Evolutionary conservation across 2,113 vertebrate genomes (phyloP).

Genomic region (Ascaphus truei): DNA sequence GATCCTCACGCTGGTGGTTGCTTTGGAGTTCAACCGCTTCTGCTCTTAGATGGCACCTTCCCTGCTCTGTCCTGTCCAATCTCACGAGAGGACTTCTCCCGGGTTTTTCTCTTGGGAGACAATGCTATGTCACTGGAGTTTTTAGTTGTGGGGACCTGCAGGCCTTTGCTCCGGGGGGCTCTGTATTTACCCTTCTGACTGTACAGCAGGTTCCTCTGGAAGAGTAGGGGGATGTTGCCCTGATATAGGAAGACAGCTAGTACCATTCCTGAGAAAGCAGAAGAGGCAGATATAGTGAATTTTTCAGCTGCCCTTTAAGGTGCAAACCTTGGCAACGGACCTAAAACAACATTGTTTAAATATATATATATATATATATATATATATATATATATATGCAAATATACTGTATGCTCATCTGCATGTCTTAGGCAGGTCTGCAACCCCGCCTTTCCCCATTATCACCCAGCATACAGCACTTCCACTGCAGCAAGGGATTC

Average conservation of each 20-base stretch:
- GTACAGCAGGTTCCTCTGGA: slow-evolving; percentile 81
- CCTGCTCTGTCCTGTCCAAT: background rate
- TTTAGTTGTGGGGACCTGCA: fast-evolving
- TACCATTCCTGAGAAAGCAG: slow-evolving; percentile 68
- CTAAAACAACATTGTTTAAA: no score
- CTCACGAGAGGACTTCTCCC: background rate
- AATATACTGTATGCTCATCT: no score
- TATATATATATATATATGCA: no score
- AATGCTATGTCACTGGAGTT: background rate
- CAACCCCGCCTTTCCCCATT: no score
- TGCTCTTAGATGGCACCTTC: background rate
- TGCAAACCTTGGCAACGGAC: no score
- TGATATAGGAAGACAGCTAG: slow-evolving; percentile 73
- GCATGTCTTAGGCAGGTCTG: no score
- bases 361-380: no score
- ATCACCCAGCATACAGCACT: no score
- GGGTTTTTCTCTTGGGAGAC: background rate
- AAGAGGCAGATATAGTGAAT: no score
- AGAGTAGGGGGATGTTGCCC: slow-evolving; percentile 80
- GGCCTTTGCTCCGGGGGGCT: slow-evolving; percentile 59
- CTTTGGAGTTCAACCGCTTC: background rate
- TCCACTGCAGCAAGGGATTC: no score
- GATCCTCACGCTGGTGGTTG: fast-evolving
- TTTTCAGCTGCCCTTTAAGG: no score
- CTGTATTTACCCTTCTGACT: slow-evolving; percentile 71